Evolutionary conservation across 2,888 invertebrate species (phyloP), one percentile per base, ranked within the genome.

Genomic region (Barypeithes pellucidus): DNA sequence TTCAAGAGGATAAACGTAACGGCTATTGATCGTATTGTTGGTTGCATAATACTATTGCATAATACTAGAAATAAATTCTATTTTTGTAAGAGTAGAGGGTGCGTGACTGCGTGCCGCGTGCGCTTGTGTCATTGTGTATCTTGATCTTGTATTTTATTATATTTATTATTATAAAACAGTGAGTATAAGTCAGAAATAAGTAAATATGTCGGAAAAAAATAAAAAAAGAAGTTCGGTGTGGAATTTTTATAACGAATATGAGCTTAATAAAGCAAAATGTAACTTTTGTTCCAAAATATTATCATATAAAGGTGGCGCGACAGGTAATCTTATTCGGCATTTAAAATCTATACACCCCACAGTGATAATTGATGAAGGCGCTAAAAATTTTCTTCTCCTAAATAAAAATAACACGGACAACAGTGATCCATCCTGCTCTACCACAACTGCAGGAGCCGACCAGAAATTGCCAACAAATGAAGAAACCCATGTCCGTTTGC

Each of bases 311-410:
- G 68, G 68, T 8, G 69, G 65, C 24, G 43, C 73, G n/a, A 73
- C 65, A 14, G 62, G 45, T 7, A 73, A 68, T 59, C 47, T 73
- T 11, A 29, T 45, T n/a, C 57, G 73, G 33, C 73, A 73, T 62
- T 57, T 73, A 41, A 68, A 73, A 72, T 47, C 43, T 47, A n/a
- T 67, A 72, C 43, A n/a, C n/a, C n/a, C n/a, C n/a, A 62, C 70
- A 14, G 20, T 33, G 1, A 43, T 54, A 14, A 33, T 57, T 47
- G 36, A 18, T 33, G 12, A 43, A 1, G 54, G 11, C 22, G 7
- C n/a, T 33, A 52, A 41, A 3, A 29, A 29, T 3, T 43, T 43
- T 5, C 22, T 33, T 24, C n/a, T 12, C 18, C 24, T 12, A 12
- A 43, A 29, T 41, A 43, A 63, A 54, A 41, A 9, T 12, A 65